Conservation (phyloP, 2,888 invertebrate genomes). For the Athalia circularis region DNA sequence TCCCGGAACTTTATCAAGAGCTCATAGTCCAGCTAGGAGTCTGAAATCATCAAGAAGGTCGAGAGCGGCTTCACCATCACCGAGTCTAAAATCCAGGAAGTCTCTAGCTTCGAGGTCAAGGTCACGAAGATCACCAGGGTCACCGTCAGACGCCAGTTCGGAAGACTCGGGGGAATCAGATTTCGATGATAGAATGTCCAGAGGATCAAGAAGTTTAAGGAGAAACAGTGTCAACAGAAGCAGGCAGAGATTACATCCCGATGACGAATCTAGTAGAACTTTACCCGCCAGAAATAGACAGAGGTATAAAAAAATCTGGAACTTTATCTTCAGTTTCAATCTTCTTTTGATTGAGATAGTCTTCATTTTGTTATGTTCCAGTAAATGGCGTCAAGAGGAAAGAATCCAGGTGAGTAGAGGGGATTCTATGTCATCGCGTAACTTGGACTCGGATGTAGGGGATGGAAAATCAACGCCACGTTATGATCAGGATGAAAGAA, state of each 20-base stretch:
- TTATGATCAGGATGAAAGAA: conserved; percentile 43
- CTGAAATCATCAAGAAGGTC: conserved; percentile 67
- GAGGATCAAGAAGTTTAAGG: conserved; percentile 66
- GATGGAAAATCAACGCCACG: conserved; percentile 55
- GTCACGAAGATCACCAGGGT: conserved; percentile 70
- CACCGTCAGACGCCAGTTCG: conserved; percentile 71
- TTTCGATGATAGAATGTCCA: conserved; percentile 73
- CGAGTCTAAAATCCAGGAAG: conserved; percentile 82
- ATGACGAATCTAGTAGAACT: conserved; percentile 60
- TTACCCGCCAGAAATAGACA: conserved; percentile 61
- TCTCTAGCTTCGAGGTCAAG: conserved; percentile 79
- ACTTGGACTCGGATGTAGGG: conserved; percentile 55
- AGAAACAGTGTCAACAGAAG: conserved; percentile 66
- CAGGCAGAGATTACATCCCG: conserved; percentile 60
- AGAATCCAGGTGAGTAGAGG: conserved; percentile 57
- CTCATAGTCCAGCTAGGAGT: conserved; percentile 71
- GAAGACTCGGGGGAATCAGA: conserved; percentile 79
- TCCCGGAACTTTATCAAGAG: conserved; percentile 78
- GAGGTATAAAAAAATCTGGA: conserved; percentile 57
- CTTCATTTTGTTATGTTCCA: conserved; percentile 38
- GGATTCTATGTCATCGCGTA: conserved; percentile 56
- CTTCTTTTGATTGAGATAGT: conserved; percentile 6
- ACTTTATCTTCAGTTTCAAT: neutral
- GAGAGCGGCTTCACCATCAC: conserved; percentile 82
- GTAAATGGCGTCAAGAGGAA: conserved; percentile 67